Percentiles rank a stretch among this genome's conserved stretches.
These are phyloP conservation scores for Gandaritis pyraliata DNA, from an alignment of 2,888 invertebrate species.

Conservation along the genomic window DNA sequence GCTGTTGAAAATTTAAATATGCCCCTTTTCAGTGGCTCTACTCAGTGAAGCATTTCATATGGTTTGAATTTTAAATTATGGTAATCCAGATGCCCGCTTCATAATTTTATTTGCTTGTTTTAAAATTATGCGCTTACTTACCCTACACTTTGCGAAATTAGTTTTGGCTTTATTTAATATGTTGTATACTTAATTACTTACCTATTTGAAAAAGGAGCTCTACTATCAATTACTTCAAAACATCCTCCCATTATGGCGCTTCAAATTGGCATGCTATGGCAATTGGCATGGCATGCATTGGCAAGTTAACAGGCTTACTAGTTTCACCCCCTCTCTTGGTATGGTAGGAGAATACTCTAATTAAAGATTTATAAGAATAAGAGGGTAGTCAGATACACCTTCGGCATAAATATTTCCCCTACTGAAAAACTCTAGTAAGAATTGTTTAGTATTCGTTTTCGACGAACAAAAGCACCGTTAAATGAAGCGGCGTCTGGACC, in stretches of 20 bases:
- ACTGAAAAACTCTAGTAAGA: not conserved
- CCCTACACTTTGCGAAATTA: not conserved
- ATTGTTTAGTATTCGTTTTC: conserved; percentile 54
- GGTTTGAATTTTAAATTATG: conserved; percentile 75
- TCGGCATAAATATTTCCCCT: not conserved
- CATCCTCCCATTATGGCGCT: no score
- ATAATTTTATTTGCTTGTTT: conserved; percentile 45
- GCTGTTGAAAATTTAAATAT: conserved; percentile 70
- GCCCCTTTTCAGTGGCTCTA: conserved; percentile 66
- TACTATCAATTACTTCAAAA: no score
- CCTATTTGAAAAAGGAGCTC: no score
- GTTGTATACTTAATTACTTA: not conserved
- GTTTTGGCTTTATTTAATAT: not conserved
- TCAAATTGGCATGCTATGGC: no score
- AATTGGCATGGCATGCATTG: no score
- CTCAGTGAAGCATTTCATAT: conserved; percentile 69
- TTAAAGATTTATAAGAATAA: no score
- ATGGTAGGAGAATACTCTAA: no score
- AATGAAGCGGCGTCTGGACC: conserved; percentile 61
- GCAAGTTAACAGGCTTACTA: no score
- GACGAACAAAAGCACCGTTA: conserved; percentile 63
- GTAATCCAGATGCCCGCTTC: conserved; percentile 59
- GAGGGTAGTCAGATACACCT: no score
- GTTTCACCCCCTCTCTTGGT: no score
- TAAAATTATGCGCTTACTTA: conserved; percentile 24